Evolutionary conservation across 2,797 vertebrate genomes (phyloP).

Genomic region (Pempheris klunzingeri): DNA sequence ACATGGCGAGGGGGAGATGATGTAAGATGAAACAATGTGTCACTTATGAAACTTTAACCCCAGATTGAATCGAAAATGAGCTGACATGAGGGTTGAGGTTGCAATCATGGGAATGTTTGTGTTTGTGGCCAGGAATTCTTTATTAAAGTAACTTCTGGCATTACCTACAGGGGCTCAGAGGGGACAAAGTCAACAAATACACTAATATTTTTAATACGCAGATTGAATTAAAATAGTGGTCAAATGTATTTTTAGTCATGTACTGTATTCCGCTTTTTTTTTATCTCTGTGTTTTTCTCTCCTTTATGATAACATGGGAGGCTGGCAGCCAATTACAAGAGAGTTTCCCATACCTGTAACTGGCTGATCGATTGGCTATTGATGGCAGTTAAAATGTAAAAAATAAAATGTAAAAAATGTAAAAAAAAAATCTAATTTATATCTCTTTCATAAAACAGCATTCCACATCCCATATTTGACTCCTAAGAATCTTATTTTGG

Average conservation of each 20-base stretch:
- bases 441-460: no score
- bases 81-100: background rate
- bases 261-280: background rate
- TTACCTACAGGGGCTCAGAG: background rate
- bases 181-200: background rate
- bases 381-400: no score
- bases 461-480: background rate
- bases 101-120: background rate
- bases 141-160: background rate
- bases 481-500: background rate
- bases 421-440: no score
- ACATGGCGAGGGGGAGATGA: slow-evolving; percentile 22
- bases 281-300: background rate
- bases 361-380: background rate
- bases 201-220: background rate
- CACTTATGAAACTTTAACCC: slow-evolving; percentile 40
- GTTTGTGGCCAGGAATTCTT: background rate
- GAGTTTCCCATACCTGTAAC: background rate
- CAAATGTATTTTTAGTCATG: background rate
- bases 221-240: background rate
- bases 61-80: slow-evolving; percentile 36
- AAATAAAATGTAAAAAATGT: no score
- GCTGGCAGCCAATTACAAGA: background rate
- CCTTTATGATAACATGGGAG: background rate
- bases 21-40: slow-evolving; percentile 28